Evolutionary conservation across 1,140 invertebrate species (phyloP).

Genomic region (Trichoplusia ni): DNA sequence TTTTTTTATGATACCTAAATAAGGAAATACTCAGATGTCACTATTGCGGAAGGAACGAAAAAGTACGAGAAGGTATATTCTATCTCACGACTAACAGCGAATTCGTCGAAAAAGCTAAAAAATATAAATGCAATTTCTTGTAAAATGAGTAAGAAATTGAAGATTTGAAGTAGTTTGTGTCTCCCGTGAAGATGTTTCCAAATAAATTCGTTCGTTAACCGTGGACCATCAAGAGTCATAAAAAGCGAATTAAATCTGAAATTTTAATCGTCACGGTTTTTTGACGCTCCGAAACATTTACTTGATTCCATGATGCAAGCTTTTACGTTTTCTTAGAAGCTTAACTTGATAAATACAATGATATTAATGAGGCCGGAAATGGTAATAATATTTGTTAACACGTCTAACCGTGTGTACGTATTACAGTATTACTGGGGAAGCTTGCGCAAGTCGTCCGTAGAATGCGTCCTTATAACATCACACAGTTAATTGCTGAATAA

Average conservation of each 20-base stretch:
- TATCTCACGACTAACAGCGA: too few relatives aligned
- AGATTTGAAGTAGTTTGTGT: too few relatives aligned
- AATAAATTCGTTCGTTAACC: not conserved
- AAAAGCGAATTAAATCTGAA: not conserved
- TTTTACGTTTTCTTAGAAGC: too few relatives aligned
- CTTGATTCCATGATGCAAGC: not conserved
- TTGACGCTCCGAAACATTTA: not conserved
- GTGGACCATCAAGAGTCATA: not conserved
- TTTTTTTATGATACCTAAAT: too few relatives aligned
- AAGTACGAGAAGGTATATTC: too few relatives aligned
- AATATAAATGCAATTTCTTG: too few relatives aligned
- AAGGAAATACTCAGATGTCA: too few relatives aligned
- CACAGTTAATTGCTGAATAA: slow-evolving; percentile 16
- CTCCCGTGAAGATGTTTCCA: not conserved
- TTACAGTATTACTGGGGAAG: too few relatives aligned
- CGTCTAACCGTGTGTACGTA: not conserved
- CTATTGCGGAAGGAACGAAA: not conserved
- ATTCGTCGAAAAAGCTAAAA: too few relatives aligned
- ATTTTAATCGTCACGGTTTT: slow-evolving; percentile 9
- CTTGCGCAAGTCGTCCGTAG: too few relatives aligned
- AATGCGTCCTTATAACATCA: slow-evolving; percentile 17
- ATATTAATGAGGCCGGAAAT: not conserved
- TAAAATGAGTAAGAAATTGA: too few relatives aligned
- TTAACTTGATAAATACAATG: not conserved
- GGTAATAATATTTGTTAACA: slow-evolving; percentile 2